phyloP scores from a whole-genome alignment of 2,888 invertebrate genomes.

The Rhaphigaster nebulosa region DNA sequence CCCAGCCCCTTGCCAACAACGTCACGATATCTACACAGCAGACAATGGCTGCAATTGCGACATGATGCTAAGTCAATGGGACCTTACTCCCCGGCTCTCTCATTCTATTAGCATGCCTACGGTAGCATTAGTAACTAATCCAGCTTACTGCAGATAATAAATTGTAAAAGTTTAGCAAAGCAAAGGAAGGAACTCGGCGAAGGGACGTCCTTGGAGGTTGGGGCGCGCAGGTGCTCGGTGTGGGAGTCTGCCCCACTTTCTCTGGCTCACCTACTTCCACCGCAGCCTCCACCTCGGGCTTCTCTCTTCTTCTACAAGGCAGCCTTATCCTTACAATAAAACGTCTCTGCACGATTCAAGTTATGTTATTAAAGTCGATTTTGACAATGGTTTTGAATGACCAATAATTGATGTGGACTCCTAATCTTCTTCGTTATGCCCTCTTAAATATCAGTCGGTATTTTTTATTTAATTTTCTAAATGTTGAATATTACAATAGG shows the following conservation, averaged over 20 bases:
- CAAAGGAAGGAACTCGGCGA: background rate
- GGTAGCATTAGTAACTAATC: background rate
- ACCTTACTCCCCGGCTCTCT: background rate
- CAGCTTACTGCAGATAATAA: background rate
- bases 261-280: constrained; percentile 36
- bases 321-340: background rate
- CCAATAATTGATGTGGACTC: no score
- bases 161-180: background rate
- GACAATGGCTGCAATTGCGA: background rate
- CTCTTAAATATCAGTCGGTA: no score
- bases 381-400: no score
- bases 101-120: background rate
- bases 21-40: background rate
- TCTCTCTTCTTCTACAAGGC: background rate
- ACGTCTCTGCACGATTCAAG: no score
- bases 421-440: no score
- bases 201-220: constrained; percentile 31
- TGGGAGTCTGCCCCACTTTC: constrained; percentile 40
- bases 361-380: no score
- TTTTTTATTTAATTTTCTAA: no score
- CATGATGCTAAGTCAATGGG: background rate
- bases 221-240: constrained; percentile 18
- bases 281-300: background rate
- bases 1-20: background rate
- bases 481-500: no score